Evolutionary conservation across 2,888 invertebrate species (phyloP), one percentile per base, ranked within the genome.

Genomic region (Chymomyza caudatula): DNA sequence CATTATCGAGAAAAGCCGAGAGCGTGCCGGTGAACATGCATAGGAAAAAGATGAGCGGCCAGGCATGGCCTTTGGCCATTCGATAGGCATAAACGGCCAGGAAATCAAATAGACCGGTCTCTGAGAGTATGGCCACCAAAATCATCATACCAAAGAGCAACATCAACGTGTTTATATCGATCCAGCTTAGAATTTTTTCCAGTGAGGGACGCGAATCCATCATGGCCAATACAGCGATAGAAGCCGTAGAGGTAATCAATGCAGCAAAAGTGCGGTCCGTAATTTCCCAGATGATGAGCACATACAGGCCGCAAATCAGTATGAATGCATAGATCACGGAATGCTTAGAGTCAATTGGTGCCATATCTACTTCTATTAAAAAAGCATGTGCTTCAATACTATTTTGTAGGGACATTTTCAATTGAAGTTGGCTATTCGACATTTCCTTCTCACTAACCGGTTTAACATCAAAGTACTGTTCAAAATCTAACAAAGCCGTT

Each of bases 81-180:
- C 93, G 92, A 72, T 92, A 94, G 3, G 94, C 93, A 74, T 92
- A 89, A 2, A 95, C 93, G 0, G 95, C 94, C 55, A 94, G 88
- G 87, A 93, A 95, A 88, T 95, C 95, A 80, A 96, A 95, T 77
- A 95, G 91, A 2, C 95, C 95, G 0, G 95, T 95, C 85, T 95
- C 95, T 0, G 94, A 93, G 17, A 95, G 91, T 59, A 95, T 93
- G 2, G 94, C 93, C 0, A 95, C 95, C 54, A 96, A 89, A 1
- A 94, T 92, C 96, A 96, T 96, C 95, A 95, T 95, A 0, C 95
- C 93, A 79, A 94, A 94, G 0, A 95, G 89, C 22, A 95, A 85
- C 62, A 94, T 87, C 6, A 95, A 76, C 0, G 95, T 94, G 74
- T 94, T 94, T 13, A 94, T 91, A 84, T 96, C 95, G 29, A 96